These are phyloP conservation scores for Rhineura floridana DNA, from an alignment of 2,113 vertebrate species.

Conservation along the genomic window DNA sequence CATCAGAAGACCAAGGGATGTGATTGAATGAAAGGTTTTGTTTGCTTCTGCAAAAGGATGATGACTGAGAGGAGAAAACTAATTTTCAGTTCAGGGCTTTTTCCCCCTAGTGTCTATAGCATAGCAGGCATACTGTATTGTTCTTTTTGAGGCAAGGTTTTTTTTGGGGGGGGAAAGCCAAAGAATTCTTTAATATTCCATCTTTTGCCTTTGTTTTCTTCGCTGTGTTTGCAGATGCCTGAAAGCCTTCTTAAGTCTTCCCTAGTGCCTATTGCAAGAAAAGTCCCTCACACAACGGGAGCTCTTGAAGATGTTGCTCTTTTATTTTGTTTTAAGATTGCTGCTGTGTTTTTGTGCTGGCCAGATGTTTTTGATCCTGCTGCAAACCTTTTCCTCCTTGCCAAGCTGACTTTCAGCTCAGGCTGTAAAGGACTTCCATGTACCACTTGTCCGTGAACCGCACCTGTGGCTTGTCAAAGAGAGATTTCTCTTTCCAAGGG, in stretches of 20 bases:
- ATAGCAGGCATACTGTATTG: background rate
- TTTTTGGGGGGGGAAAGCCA: background rate
- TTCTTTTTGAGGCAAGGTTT: background rate
- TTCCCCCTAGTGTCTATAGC: background rate
- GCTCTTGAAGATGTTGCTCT: background rate
- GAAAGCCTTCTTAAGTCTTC: slow-evolving; percentile 39
- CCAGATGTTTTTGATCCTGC: background rate
- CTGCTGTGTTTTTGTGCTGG: background rate
- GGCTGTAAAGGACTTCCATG: background rate
- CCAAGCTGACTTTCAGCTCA: background rate
- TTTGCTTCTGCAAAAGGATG: slow-evolving; percentile 4
- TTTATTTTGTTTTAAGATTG: background rate
- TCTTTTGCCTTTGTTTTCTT: slow-evolving; percentile 25
- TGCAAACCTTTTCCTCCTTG: background rate
- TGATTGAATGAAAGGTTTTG: slow-evolving; percentile 3
- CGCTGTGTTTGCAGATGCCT: slow-evolving; percentile 36
- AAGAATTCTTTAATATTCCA: background rate
- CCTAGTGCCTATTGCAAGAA: slow-evolving; percentile 16
- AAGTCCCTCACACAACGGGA: background rate
- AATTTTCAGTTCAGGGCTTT: too few relatives aligned
- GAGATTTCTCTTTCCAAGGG: background rate
- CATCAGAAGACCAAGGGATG: background rate
- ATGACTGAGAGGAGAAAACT: background rate
- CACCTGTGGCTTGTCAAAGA: background rate
- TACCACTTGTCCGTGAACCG: background rate